Evolutionary conservation across 2,888 invertebrate species (phyloP), one percentile per base, ranked within the genome.

Genomic region (Mimachlamys varia): DNA sequence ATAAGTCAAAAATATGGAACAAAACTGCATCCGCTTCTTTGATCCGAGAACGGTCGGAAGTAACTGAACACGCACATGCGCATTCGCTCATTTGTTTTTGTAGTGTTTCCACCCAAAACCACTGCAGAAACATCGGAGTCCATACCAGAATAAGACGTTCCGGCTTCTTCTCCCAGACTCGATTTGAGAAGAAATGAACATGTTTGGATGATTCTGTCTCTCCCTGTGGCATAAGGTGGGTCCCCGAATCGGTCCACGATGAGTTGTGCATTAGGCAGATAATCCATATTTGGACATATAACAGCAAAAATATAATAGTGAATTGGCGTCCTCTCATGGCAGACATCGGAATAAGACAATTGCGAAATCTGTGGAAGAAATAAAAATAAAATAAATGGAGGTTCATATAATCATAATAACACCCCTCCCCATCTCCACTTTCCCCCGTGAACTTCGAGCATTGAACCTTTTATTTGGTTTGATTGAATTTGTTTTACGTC

Each of bases 21-120:
- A 94, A 89, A 0, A 95, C 93, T 0, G 94, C 95, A 88, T 95
- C 95, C 22, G 91, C 93, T 49, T 94, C 88, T 15, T 90, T 88
- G 44, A 94, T 91, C 27, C 49, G 76, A 3, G 44, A 62, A 76
- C 19, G 13, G 33, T 44, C n/a, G 87, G 22, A 89, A 89, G 76
- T 76, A 17, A 76, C 27, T 27, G 62, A 27, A 13, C 62, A 76
- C 62, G 62, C 62, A 76, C 27, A 27, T n/a, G n/a, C 27, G 17
- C 62, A 76, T 76, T 76, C 27, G 7, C 13, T 76, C n/a, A 76
- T 76, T 13, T 76, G 27, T 76, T 76, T n/a, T 27, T n/a, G 27
- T 76, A 76, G 27, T 27, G 27, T 13, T n/a, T 76, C 62, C 10
- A 13, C 13, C 62, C 62, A 76, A 17, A 27, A 27, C 62, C 62